A percentile compares a stretch with the other conserved stretches of the same genome.
phyloP scores from a whole-genome alignment of 2,797 vertebrate genomes.

The Sandelia bainsii region DNA sequence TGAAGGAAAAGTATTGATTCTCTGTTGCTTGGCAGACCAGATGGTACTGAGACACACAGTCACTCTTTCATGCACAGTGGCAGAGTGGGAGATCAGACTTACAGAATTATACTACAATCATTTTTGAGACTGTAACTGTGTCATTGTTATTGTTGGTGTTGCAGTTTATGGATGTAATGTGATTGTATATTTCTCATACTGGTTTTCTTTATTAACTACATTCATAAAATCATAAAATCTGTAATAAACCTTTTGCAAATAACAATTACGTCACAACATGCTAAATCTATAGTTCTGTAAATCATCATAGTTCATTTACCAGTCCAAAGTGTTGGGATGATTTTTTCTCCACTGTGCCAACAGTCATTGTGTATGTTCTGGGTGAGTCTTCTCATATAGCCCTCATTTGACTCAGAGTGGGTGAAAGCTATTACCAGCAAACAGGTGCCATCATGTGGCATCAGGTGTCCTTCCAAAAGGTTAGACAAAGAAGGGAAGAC shows the following conservation, averaged over 20 bases:
- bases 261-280: background rate
- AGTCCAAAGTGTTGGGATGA: too few relatives aligned
- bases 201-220: background rate
- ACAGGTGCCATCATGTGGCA: constrained; percentile 70
- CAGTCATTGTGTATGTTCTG: constrained; percentile 51
- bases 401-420: constrained; percentile 39
- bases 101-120: too few relatives aligned
- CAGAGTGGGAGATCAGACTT: too few relatives aligned
- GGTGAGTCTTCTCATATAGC: constrained; percentile 37
- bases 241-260: background rate
- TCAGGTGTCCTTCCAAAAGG: constrained; percentile 72
- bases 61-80: constrained; percentile 9
- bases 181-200: background rate
- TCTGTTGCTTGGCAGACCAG: constrained; percentile 42
- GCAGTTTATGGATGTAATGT: background rate
- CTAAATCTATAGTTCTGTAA: too few relatives aligned
- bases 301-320: too few relatives aligned
- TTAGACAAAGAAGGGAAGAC: constrained; percentile 39
- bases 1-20: constrained; percentile 33
- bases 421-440: constrained; percentile 61
- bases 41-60: constrained; percentile 58
- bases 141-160: too few relatives aligned
- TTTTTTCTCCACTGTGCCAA: constrained; percentile 5
- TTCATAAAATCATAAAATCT: background rate
- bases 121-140: too few relatives aligned